A percentile compares a stretch with the other conserved stretches of the same genome.
Conservation (phyloP, 2,888 invertebrate genomes). For the Cactoblastis cactorum region DNA sequence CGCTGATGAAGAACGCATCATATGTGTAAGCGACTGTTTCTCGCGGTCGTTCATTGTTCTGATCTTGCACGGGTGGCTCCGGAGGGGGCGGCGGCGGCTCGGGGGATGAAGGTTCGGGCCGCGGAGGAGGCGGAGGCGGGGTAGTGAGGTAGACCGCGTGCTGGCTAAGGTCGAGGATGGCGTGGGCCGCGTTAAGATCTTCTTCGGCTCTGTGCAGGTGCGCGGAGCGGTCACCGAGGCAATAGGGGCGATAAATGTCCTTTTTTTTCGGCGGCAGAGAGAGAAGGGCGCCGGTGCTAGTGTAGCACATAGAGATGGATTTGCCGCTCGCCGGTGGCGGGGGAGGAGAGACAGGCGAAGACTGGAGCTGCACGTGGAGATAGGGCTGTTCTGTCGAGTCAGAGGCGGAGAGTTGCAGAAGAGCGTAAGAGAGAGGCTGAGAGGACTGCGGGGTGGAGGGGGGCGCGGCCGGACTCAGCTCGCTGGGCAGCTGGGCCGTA, state of each 20-base stretch:
- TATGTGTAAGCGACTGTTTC: constrained; percentile 94
- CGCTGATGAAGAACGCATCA: constrained; percentile 94
- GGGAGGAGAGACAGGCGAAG: constrained; percentile 72
- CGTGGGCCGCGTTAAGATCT: constrained; percentile 92
- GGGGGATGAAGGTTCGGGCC: constrained; percentile 43
- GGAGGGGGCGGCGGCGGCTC: constrained; percentile 33
- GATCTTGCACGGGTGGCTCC: constrained; percentile 23
- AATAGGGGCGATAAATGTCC: constrained; percentile 94
- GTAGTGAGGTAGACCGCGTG: constrained; percentile 87
- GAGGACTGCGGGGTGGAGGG: constrained; percentile 53
- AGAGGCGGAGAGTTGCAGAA: constrained; percentile 69
- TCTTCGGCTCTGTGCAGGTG: constrained; percentile 84
- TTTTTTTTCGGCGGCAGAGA: constrained; percentile 94
- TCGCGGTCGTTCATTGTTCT: constrained; percentile 49
- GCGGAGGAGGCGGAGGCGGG: constrained; percentile 75
- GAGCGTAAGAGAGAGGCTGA: constrained; percentile 71
- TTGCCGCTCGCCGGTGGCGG: constrained; percentile 81
- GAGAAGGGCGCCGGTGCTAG: constrained; percentile 89
- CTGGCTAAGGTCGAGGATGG: constrained; percentile 92
- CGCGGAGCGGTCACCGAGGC: constrained; percentile 83
- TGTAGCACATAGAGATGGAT: constrained; percentile 90
- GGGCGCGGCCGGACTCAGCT: constrained; percentile 81
- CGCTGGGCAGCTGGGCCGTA: constrained; percentile 86
- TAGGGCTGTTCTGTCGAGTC: constrained; percentile 61
- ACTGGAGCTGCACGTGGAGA: constrained; percentile 69